phyloP scores from a whole-genome alignment of 2,113 vertebrate genomes.

The Cyrtonyx montezumae region DNA sequence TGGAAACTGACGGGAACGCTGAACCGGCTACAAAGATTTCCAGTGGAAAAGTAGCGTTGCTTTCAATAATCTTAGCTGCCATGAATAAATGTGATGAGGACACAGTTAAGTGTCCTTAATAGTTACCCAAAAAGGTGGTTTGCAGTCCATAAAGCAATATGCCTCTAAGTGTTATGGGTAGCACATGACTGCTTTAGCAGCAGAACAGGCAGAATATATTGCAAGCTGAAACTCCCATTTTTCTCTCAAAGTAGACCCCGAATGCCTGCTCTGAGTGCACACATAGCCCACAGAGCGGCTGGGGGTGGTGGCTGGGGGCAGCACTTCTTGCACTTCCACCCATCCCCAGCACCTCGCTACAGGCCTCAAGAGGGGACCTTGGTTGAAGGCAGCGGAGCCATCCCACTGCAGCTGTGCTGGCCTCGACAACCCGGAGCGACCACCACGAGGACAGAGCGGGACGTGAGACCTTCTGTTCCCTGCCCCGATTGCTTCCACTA shows the following conservation, averaged over 20 bases:
- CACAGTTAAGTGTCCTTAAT: neutral
- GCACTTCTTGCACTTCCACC: neutral
- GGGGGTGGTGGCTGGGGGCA: neutral
- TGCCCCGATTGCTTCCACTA: neutral
- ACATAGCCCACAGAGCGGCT: neutral
- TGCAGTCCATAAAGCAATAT: neutral
- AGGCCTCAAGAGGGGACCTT: fast-evolving
- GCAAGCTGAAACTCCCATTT: neutral
- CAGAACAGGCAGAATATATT: neutral
- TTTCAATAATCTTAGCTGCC: neutral
- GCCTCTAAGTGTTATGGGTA: neutral
- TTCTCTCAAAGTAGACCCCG: fast-evolving
- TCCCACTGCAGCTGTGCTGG: neutral
- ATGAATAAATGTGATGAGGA: neutral
- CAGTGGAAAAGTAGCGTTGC: neutral
- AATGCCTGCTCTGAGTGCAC: neutral
- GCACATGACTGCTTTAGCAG: neutral
- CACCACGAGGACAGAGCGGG: neutral
- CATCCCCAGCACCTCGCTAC: neutral
- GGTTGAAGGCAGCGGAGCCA: neutral
- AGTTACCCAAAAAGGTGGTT: neutral
- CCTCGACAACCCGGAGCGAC: neutral
- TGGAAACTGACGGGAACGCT: neutral
- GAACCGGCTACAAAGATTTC: neutral
- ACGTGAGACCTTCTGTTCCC: conserved; percentile 15